Percentiles rank a stretch among this genome's conserved stretches.
Evolutionary conservation across 2,113 vertebrate genomes (phyloP).

Genomic region (Pangasianodon hypophthalmus): DNA sequence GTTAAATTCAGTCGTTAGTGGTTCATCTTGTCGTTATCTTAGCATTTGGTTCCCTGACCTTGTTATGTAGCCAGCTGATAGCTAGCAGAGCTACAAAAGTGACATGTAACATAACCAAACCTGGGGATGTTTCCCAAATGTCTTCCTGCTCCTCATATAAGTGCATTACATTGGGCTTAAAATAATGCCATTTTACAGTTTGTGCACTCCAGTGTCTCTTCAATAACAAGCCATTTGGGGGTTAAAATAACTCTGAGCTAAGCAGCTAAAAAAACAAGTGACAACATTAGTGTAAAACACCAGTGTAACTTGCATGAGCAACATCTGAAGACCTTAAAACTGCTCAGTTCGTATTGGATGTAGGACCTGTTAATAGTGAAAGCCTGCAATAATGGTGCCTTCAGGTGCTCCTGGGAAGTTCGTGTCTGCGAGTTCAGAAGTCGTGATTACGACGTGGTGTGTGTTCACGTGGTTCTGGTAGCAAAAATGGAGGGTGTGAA

Average conservation of each 20-base stretch:
- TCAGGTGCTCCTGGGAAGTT: background rate
- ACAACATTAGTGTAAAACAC: background rate
- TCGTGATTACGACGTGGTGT: no score
- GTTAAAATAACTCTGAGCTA: background rate
- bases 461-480: no score
- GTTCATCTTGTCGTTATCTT: background rate
- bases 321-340: background rate
- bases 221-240: background rate
- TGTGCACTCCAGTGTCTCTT: background rate
- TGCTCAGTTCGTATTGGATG: background rate
- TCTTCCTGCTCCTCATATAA: no score
- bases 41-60: slow-evolving; percentile 41
- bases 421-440: no score
- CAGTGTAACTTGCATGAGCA: no score
- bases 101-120: background rate
- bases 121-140: background rate
- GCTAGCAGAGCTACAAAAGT: slow-evolving; percentile 14
- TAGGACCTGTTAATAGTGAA: background rate
- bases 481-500: no score
- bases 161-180: background rate
- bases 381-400: background rate
- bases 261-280: background rate
- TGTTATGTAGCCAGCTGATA: slow-evolving; percentile 16
- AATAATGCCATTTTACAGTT: background rate
- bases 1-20: background rate